Evolutionary conservation across 2,113 vertebrate genomes (phyloP).

Genomic region (Cariama cristata): DNA sequence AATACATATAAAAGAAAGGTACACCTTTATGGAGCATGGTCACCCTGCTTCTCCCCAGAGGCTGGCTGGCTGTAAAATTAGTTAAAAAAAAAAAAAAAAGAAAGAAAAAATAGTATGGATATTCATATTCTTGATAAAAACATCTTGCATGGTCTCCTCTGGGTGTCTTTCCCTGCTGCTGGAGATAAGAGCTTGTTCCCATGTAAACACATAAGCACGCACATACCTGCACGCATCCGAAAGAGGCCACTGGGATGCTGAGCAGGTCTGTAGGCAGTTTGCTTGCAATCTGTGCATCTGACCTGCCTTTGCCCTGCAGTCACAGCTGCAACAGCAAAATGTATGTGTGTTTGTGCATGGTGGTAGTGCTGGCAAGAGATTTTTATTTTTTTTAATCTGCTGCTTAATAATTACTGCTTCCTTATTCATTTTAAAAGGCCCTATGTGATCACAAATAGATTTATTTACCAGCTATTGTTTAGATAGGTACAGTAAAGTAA

Average conservation of each 20-base stretch:
- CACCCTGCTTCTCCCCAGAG: neutral
- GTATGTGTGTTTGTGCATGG: neutral
- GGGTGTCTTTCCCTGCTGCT: neutral
- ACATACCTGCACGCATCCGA: neutral
- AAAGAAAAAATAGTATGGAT: neutral
- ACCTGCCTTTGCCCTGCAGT: neutral
- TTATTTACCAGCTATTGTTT: conserved; percentile 41
- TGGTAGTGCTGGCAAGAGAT: neutral
- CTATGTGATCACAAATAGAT: conserved; percentile 2
- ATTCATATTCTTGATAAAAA: neutral
- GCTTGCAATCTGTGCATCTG: neutral
- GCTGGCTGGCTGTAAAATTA: neutral
- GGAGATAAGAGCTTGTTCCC: neutral
- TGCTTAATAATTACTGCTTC: conserved; percentile 20
- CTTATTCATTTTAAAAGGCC: conserved; percentile 13
- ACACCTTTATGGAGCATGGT: neutral
- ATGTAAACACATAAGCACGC: neutral
- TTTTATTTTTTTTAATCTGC: neutral
- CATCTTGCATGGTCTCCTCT: neutral
- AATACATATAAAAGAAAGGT: neutral
- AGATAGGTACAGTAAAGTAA: conserved; percentile 29
- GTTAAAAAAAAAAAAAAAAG: neutral
- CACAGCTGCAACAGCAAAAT: neutral
- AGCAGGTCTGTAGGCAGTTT: neutral
- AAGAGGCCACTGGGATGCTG: neutral